A percentile compares a stretch with the other conserved stretches of the same genome.
phyloP scores from a whole-genome alignment of 2,113 vertebrate species.

The Scolopax mira region DNA sequence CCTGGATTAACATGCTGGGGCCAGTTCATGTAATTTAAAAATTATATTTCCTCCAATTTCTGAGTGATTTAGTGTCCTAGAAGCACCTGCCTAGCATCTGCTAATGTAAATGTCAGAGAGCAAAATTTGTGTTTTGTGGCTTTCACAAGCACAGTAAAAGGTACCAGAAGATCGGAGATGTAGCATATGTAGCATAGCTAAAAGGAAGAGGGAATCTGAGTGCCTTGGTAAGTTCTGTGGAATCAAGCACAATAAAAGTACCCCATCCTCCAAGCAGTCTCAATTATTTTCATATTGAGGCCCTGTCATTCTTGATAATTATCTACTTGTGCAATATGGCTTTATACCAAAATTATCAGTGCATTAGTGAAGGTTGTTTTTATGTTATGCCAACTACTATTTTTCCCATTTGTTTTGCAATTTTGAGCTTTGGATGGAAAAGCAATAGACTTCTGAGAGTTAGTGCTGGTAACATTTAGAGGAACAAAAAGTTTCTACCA shows the following conservation, averaged over 20 bases:
- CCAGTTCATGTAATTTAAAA: background rate
- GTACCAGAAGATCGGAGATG: background rate
- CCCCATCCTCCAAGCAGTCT: background rate
- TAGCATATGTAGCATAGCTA: background rate
- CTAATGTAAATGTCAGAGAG: background rate
- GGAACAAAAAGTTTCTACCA: background rate
- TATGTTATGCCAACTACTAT: conserved; percentile 1
- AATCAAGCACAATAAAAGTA: background rate
- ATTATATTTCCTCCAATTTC: background rate
- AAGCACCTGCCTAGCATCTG: background rate
- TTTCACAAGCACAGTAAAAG: background rate
- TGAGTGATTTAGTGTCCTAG: background rate
- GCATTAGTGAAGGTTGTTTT: background rate
- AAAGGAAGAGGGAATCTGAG: background rate
- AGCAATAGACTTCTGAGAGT: background rate
- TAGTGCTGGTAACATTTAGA: background rate
- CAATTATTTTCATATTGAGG: conserved; percentile 14
- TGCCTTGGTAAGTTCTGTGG: background rate
- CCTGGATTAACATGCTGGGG: background rate
- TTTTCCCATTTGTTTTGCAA: conserved; percentile 27
- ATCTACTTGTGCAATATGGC: background rate
- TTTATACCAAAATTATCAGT: conserved; percentile 23
- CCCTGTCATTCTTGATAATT: background rate
- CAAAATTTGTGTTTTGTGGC: background rate
- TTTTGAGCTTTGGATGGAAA: background rate